A percentile compares a stretch with the other conserved stretches of the same genome.
phyloP scores from a whole-genome alignment of 2,888 invertebrate species.

The Drosophila hawaiiensis region DNA sequence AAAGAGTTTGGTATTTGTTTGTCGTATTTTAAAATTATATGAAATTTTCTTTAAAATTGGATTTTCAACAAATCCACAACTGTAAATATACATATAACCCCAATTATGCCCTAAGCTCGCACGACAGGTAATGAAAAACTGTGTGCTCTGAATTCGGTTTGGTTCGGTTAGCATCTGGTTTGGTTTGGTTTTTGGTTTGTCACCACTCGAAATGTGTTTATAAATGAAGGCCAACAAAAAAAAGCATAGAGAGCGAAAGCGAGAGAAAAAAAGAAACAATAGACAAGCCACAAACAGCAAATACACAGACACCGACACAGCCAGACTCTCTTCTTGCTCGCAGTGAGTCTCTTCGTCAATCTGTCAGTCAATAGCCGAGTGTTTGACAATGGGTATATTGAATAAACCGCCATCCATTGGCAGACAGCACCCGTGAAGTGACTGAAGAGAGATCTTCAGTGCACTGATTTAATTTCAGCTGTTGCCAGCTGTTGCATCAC shows the following conservation, averaged over 20 bases:
- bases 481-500: conserved; percentile 66
- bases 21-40: background rate
- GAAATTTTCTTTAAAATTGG: background rate
- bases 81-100: background rate
- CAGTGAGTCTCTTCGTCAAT: conserved; percentile 1
- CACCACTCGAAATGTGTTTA: conserved; percentile 18
- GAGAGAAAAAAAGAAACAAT: background rate
- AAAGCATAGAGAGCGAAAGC: background rate
- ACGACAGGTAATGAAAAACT: background rate
- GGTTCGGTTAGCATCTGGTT: conserved; percentile 25
- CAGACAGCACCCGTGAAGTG: conserved; percentile 33
- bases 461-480: conserved; percentile 50
- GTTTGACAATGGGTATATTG: conserved; percentile 43
- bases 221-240: conserved; percentile 19
- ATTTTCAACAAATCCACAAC: background rate
- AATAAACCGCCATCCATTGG: conserved; percentile 37
- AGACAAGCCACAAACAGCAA: background rate
- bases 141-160: background rate
- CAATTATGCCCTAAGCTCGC: background rate
- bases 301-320: background rate
- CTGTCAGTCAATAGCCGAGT: conserved; percentile 21
- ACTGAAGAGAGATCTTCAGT: conserved; percentile 39
- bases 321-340: background rate
- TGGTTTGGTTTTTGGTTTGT: conserved; percentile 8
- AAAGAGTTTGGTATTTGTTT: background rate